Evolutionary conservation across 2,888 invertebrate species (phyloP).

Genomic region (Neoascia interrupta): DNA sequence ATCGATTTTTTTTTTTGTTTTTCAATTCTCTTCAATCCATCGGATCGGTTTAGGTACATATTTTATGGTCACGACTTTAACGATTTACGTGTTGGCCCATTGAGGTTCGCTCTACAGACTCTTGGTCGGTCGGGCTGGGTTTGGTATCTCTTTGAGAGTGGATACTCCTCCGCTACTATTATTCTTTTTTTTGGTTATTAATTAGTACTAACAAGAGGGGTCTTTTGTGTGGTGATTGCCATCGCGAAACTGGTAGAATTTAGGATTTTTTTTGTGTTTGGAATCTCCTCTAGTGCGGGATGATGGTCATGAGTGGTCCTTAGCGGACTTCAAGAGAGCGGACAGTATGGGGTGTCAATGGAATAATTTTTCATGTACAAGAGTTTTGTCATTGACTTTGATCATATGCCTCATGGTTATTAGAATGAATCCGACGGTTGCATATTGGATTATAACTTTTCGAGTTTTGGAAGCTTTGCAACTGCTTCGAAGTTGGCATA

Average conservation of each 20-base stretch:
- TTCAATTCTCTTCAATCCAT: not conserved
- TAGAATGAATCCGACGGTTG: no score
- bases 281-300: no score
- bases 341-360: conserved; percentile 22
- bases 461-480: no score
- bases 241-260: conserved; percentile 59
- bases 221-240: conserved; percentile 56
- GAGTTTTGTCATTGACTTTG: conserved; percentile 56
- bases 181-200: conserved; percentile 42
- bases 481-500: no score
- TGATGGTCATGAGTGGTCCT: conserved; percentile 30
- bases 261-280: conserved; percentile 18
- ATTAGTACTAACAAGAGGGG: conserved; percentile 64
- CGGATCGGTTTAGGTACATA: conserved; percentile 27
- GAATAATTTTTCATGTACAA: conserved; percentile 18
- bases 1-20: conserved; percentile 29
- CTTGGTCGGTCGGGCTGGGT: conserved; percentile 9
- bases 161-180: conserved; percentile 30
- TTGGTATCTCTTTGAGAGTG: not conserved
- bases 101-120: conserved; percentile 8
- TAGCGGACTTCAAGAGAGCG: not conserved
- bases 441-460: no score
- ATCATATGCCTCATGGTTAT: conserved; percentile 45
- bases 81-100: conserved; percentile 56
- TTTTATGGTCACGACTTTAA: conserved; percentile 64